Conservation (phyloP, 1,140 invertebrate species). For the Mizuhopecten yessoensis region DNA sequence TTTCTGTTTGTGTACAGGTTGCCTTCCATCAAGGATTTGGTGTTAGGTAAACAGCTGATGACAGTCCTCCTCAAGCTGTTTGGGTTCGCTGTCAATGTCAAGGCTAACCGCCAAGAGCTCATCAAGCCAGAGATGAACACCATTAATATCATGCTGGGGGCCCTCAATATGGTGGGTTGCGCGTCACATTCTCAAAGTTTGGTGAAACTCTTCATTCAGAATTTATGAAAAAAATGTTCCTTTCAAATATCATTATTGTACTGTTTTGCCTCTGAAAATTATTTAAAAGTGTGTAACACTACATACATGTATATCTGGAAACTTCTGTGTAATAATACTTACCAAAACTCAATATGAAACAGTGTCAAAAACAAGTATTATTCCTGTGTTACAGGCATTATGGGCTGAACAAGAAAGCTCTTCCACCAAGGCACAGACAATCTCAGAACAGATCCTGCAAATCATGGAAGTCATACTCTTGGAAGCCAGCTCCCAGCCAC, state of each 20-base stretch:
- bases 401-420: slow-evolving; percentile 82
- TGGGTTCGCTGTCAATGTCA: slow-evolving; percentile 90
- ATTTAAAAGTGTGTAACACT: too few species aligned
- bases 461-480: slow-evolving; percentile 95
- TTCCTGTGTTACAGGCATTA: slow-evolving; percentile 72
- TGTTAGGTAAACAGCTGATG: slow-evolving; percentile 90
- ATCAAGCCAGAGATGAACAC: slow-evolving; percentile 83
- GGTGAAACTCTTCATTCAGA: too few species aligned
- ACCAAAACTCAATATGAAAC: too few species aligned
- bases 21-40: slow-evolving; percentile 88
- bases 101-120: slow-evolving; percentile 84
- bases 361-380: neutral
- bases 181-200: neutral
- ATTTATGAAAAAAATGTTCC: neutral
- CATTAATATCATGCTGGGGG: slow-evolving; percentile 83
- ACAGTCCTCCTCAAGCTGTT: slow-evolving; percentile 94
- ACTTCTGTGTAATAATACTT: neutral
- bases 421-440: slow-evolving; percentile 83
- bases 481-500: slow-evolving; percentile 90
- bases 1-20: slow-evolving; percentile 85
- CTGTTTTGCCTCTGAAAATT: neutral
- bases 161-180: slow-evolving; percentile 80
- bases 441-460: slow-evolving; percentile 91
- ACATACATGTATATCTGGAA: neutral
- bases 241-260: neutral